Evolutionary conservation across 1,140 invertebrate species (phyloP), one percentile per base, ranked within the genome.

Genomic region (Tetranychus cinnabarinus): DNA sequence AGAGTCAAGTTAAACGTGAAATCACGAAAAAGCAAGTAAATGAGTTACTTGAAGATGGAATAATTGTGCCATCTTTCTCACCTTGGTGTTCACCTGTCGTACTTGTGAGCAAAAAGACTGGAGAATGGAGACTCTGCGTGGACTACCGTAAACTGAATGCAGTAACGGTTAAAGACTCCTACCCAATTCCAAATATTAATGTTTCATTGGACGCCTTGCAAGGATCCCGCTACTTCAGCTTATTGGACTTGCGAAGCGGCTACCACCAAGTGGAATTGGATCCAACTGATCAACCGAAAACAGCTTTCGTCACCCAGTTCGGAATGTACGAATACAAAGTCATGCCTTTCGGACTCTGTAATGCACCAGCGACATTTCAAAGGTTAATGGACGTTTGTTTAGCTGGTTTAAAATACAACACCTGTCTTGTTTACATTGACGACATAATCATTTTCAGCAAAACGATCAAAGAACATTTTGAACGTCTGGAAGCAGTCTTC

Each of bases 221-320:
- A 23, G 48, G 48, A 15, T 5, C 48, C 15, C 13, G 4, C 3
- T 50, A 6, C 48, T 50, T 50, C 48, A 50, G 48, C 15, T 15
- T 50, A 50, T 15, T 50, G 5, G 76, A 78, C 69, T 66, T 77
- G 56, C 57, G 42, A 35, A 63, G 67, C 31, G 77, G 77, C 0
- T 80, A 74, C 62, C 71, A 73, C 65, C 76, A 77, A 66, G 33
- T 76, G 62, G 42, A 70, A 3, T 56, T 73, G 1, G 64, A 69
- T 55, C 64, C 66, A 37, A 65, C 68, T 1, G 34, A 63, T 54
- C 13, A 15, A 39, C 34, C 36, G 7, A 60, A 61, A 66, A 58
- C 61, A 1, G 48, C 59, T 3, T 65, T 63, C 48, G 10, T 36
- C 2, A 52, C 56, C 13, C 33, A 55, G 10, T 13, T 8, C 15